Base-by-base conservation (phyloP, 2,113 vertebrate genomes). In the Pteropus alecto region DNA sequence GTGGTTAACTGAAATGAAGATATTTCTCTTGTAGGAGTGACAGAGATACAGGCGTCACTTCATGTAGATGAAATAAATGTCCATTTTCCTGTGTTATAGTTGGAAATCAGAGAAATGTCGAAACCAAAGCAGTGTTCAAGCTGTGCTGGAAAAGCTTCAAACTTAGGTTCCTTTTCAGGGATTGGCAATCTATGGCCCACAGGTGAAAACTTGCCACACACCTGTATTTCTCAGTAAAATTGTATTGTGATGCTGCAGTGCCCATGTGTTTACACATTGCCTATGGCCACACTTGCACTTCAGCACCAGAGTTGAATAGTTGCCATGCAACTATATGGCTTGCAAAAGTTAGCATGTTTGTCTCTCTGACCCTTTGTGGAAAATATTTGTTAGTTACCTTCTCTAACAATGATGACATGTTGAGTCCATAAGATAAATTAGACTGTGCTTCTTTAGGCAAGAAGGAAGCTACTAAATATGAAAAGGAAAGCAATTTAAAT, bases 71-170 rank as follows among this genome's bases (percentile, higher is more conserved):
- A 81, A 98, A 43, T 61, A 96, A 93, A 70, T 78, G 58, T 67
- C n/a, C 41, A 8, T 96, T 96, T 95, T 93, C 65, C 51, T 18
- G 63, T 89, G 35, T 51, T 43, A 67, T 54, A 90, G 6, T 65
- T 94, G 41, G 94, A 86, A 86, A 95, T 63, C 61, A 97, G 83
- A 95, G 73, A 13, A 2, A 26, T 19, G 19, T 60, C 89, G 94
- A 91, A 88, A 90, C 76, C 63, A 84, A 91, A 83, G n/a, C 41
- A 28, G 5, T 33, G 1, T 38, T 28, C 48, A 58, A 28, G 35
- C 73, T 81, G 41, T 67, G 33, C 70, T 81, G 46, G 79, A 77
- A 76, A 96, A 65, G 10, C 26, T 9, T 41, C 24, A 11, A 19
- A 87, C 77, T 87, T 60, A n/a, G 38, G 19, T 93, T 90, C 13